These are phyloP conservation scores for Calliphora vicina DNA, from an alignment of 1,140 invertebrate species.

Conservation along the genomic window DNA sequence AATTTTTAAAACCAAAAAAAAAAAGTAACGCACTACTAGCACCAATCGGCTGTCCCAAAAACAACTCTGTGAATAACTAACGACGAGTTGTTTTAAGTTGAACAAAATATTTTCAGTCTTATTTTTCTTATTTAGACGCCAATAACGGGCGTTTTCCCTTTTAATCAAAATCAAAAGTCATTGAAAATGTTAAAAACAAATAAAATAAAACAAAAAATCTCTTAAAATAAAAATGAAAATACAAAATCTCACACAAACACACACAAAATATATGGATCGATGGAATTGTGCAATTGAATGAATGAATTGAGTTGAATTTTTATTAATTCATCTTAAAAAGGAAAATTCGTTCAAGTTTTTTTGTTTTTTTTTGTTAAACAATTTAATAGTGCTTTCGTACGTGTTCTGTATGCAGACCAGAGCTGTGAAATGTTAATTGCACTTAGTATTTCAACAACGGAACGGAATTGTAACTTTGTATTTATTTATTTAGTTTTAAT, in stretches of 20 bases:
- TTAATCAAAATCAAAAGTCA: background rate
- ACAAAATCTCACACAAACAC: background rate
- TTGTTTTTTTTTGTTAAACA: background rate
- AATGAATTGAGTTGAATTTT: background rate
- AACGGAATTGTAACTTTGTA: too few relatives aligned
- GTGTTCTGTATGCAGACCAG: too few relatives aligned
- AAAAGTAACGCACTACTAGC: background rate
- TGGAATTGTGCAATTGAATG: background rate
- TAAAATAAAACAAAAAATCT: background rate
- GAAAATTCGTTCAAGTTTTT: constrained; percentile 30
- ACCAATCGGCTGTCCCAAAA: too few relatives aligned
- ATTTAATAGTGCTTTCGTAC: too few relatives aligned
- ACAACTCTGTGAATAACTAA: too few relatives aligned
- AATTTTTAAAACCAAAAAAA: background rate
- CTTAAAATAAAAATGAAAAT: background rate
- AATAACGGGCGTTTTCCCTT: constrained; percentile 28
- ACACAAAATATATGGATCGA: background rate
- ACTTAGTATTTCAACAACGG: too few relatives aligned
- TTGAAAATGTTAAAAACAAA: background rate
- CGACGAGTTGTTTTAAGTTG: too few relatives aligned
- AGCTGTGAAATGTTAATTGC: too few relatives aligned
- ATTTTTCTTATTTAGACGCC: background rate
- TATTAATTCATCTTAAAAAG: constrained; percentile 15
- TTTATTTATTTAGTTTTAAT: too few relatives aligned
- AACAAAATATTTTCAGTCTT: background rate